Evolutionary conservation across 2,113 vertebrate species (phyloP).

Genomic region (Otis tarda): DNA sequence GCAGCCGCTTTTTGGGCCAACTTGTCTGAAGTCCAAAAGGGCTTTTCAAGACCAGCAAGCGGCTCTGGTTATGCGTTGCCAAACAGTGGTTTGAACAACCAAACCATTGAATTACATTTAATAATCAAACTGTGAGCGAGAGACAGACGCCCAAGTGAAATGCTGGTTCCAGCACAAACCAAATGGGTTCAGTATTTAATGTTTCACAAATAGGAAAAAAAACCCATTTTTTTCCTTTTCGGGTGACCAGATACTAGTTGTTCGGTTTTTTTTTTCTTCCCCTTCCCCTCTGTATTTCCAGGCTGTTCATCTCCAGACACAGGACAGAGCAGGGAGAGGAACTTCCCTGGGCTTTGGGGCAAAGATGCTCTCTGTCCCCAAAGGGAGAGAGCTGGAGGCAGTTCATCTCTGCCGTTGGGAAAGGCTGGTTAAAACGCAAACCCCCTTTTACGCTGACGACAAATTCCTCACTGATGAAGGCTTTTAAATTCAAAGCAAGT

Average conservation of each 20-base stretch:
- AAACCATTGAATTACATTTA: background rate
- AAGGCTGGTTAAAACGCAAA: background rate
- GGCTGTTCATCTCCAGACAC: background rate
- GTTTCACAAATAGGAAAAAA: background rate
- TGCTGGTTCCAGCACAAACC: background rate
- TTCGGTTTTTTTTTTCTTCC: too few species aligned
- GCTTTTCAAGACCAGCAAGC: background rate
- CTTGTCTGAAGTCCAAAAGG: fast-evolving
- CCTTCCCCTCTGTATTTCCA: background rate
- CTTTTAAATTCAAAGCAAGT: constrained; percentile 6
- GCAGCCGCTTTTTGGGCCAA: background rate
- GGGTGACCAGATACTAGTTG: too few species aligned
- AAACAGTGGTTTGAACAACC: background rate
- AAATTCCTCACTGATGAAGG: background rate
- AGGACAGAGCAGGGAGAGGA: background rate
- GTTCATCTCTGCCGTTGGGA: background rate
- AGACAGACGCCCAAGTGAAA: fast-evolving
- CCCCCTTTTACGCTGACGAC: background rate
- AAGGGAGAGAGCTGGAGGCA: background rate
- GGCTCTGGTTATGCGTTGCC: background rate
- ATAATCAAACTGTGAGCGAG: background rate
- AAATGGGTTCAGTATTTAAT: fast-evolving
- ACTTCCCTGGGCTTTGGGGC: background rate
- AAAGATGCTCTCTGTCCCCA: background rate
- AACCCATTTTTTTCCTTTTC: background rate